Percentiles rank a stretch among this genome's conserved stretches.
These are phyloP conservation scores for Andrena minutula DNA, from an alignment of 2,888 invertebrate genomes.

Conservation along the genomic window DNA sequence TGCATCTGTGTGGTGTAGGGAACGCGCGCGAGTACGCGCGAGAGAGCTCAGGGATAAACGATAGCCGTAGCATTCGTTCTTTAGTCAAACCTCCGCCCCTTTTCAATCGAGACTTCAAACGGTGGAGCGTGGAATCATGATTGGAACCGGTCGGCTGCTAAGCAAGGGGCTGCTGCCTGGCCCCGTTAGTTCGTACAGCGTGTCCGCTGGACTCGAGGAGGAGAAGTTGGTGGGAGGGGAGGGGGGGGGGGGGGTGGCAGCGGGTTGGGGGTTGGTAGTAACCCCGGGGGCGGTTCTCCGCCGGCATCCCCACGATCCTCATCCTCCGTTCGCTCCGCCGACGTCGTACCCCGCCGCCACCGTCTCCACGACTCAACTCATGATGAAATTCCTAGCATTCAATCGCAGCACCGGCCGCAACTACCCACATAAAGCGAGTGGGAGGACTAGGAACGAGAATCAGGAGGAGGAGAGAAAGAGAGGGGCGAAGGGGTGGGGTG, in stretches of 20 bases:
- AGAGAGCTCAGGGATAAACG: constrained; percentile 74
- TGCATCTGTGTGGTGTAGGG: constrained; percentile 23
- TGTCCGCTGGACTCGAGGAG: constrained; percentile 68
- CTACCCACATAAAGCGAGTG: constrained; percentile 71
- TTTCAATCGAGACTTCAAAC: constrained; percentile 85
- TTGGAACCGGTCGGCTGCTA: constrained; percentile 84
- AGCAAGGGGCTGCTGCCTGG: constrained; percentile 82
- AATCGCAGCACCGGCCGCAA: constrained; percentile 83
- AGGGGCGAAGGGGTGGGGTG: constrained; percentile 18
- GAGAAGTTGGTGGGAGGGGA: background rate
- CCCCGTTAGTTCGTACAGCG: constrained; percentile 78
- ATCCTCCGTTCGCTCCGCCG: constrained; percentile 72
- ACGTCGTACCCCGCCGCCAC: constrained; percentile 64
- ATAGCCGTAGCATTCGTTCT: constrained; percentile 83
- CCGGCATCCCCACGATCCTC: constrained; percentile 65
- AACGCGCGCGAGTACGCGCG: constrained; percentile 21
- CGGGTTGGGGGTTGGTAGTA: constrained; percentile 82
- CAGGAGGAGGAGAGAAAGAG: constrained; percentile 26
- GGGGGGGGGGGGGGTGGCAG: constrained; percentile 63
- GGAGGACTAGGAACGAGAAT: constrained; percentile 26
- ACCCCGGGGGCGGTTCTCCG: constrained; percentile 78
- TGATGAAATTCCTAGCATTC: constrained; percentile 85
- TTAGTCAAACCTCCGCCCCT: constrained; percentile 85
- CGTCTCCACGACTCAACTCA: constrained; percentile 85
- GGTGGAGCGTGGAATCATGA: constrained; percentile 85